A percentile compares a stretch with the other conserved stretches of the same genome.
These are phyloP conservation scores for Oreortyx pictus DNA, from an alignment of 2,797 vertebrate species.

Conservation along the genomic window DNA sequence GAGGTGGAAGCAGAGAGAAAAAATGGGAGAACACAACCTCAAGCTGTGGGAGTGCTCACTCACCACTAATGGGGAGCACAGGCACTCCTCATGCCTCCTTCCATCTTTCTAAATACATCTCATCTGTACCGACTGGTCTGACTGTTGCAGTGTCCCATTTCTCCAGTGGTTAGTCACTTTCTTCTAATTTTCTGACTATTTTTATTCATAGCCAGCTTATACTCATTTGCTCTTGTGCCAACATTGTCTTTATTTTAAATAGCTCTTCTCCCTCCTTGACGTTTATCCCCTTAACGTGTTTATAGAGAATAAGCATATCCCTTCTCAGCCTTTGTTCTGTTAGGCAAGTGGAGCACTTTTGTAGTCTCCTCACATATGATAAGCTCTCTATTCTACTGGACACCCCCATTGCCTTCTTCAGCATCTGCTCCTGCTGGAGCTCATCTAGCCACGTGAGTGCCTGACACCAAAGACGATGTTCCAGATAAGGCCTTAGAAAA, in stretches of 20 bases:
- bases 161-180: background rate
- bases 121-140: background rate
- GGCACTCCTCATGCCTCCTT: background rate
- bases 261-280: constrained; percentile 4
- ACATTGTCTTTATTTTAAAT: background rate
- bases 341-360: background rate
- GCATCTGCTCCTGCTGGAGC: background rate
- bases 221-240: constrained; percentile 6
- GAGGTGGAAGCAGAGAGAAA: background rate
- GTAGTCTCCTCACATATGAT: background rate
- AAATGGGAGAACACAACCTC: background rate
- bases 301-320: constrained; percentile 23
- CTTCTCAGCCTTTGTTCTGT: constrained; percentile 32
- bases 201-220: background rate
- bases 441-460: background rate
- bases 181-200: background rate
- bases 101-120: background rate
- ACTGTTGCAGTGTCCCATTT: background rate
- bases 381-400: background rate
- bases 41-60: background rate
- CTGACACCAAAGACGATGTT: background rate
- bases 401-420: background rate
- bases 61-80: rapidly evolving
- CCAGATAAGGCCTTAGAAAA: background rate
- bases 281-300: background rate